Conservation (phyloP, 2,797 vertebrate genomes). For the Hydrocynus forskahlii region DNA sequence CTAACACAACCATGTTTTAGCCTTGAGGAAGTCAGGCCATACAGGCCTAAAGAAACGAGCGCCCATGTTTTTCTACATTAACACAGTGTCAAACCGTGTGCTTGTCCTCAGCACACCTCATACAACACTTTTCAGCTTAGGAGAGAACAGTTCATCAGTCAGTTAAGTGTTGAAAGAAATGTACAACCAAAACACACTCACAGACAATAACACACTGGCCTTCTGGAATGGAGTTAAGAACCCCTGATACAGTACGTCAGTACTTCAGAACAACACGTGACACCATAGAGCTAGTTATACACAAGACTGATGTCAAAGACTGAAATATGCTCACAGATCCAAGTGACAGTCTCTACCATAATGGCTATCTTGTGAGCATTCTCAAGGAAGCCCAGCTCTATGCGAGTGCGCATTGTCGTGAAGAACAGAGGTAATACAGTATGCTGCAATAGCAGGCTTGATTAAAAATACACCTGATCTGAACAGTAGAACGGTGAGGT, state of each 20-base stretch:
- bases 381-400: slow-evolving; percentile 29
- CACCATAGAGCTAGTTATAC: slow-evolving; percentile 31
- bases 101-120: background rate
- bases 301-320: slow-evolving; percentile 10
- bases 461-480: slow-evolving; percentile 36
- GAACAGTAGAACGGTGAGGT: slow-evolving; percentile 31
- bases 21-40: slow-evolving; percentile 6
- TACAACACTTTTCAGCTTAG: background rate
- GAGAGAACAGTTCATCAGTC: slow-evolving; percentile 10
- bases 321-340: slow-evolving; percentile 22
- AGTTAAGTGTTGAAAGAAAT: slow-evolving; percentile 28
- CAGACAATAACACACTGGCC: slow-evolving; percentile 24
- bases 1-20: slow-evolving; percentile 35
- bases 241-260: slow-evolving; percentile 36
- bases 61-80: slow-evolving; percentile 8
- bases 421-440: slow-evolving; percentile 48
- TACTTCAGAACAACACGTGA: slow-evolving; percentile 30
- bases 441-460: slow-evolving; percentile 21
- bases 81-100: slow-evolving; percentile 32
- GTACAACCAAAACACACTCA: slow-evolving; percentile 22
- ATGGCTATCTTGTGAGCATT: slow-evolving; percentile 8
- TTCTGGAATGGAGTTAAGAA: slow-evolving; percentile 31
- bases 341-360: slow-evolving; percentile 28
- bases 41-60: slow-evolving; percentile 23
- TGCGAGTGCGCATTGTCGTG: slow-evolving; percentile 29